Percentiles rank a stretch among this genome's conserved stretches.
phyloP scores from a whole-genome alignment of 2,888 invertebrate genomes.

The Drosophila demipolita region DNA sequence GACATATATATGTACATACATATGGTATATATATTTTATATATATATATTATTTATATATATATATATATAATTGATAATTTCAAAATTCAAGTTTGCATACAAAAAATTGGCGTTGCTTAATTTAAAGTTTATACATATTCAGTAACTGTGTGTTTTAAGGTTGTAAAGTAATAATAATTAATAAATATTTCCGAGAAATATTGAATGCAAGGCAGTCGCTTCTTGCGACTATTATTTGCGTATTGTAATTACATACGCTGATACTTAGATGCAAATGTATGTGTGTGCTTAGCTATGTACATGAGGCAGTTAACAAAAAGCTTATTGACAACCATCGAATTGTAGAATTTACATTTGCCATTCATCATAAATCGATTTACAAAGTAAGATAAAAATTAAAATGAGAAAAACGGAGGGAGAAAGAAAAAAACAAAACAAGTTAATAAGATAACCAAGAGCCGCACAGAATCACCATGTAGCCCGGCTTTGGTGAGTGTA shows the following conservation, averaged over 20 bases:
- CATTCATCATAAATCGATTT: slow-evolving; percentile 17
- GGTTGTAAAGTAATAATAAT: slow-evolving; percentile 28
- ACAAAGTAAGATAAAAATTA: slow-evolving; percentile 13
- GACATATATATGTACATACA: slow-evolving; percentile 18
- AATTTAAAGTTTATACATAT: slow-evolving; percentile 32
- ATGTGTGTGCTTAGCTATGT: slow-evolving; percentile 43
- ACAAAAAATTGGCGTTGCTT: slow-evolving; percentile 48
- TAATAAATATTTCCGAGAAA: slow-evolving; percentile 49
- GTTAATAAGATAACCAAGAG: slow-evolving; percentile 37
- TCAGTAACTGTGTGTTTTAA: slow-evolving; percentile 15
- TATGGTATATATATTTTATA: slow-evolving; percentile 27
- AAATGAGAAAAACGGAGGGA: not conserved
- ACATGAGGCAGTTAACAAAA: slow-evolving; percentile 55
- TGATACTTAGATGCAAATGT: slow-evolving; percentile 28
- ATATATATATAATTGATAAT: slow-evolving; percentile 31
- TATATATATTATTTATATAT: slow-evolving; percentile 17
- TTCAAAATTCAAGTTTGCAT: slow-evolving; percentile 52
- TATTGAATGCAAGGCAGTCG: slow-evolving; percentile 70
- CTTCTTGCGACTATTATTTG: slow-evolving; percentile 64
- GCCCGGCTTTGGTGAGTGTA: slow-evolving; percentile 15
- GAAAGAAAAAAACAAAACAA: slow-evolving; percentile 6
- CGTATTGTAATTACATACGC: slow-evolving; percentile 26
- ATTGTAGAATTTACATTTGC: slow-evolving; percentile 48
- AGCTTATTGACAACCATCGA: slow-evolving; percentile 69
- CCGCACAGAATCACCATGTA: slow-evolving; percentile 21